These are phyloP conservation scores for Tetrao urogallus DNA, from an alignment of 2,113 vertebrate species.

Conservation along the genomic window DNA sequence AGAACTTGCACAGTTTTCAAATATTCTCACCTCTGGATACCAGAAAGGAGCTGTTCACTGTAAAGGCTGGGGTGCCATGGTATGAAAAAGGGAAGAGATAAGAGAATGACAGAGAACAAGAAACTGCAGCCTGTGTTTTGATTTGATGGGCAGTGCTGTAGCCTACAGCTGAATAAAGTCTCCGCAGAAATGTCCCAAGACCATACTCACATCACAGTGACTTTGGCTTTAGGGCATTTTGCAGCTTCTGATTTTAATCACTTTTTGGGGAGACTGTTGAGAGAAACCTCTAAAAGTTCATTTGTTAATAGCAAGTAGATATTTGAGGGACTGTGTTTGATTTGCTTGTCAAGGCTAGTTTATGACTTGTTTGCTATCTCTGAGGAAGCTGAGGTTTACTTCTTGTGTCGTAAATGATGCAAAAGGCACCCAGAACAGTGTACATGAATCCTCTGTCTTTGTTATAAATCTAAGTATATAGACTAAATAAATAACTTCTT, in stretches of 20 bases:
- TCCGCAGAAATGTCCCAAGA: neutral
- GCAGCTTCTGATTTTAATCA: neutral
- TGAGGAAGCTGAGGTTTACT: constrained; percentile 6
- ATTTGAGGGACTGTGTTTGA: neutral
- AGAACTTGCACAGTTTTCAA: neutral
- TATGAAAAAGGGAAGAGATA: neutral
- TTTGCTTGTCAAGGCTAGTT: neutral
- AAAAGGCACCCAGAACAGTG: neutral
- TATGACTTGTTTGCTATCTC: constrained; percentile 4
- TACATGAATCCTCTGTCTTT: neutral
- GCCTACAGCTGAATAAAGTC: neutral
- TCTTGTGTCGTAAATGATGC: neutral
- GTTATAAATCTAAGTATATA: constrained; percentile 32
- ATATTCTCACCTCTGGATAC: neutral
- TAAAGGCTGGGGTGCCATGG: accelerated
- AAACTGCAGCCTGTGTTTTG: neutral
- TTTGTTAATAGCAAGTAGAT: neutral
- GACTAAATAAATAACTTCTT: constrained; percentile 65
- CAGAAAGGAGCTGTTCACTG: neutral
- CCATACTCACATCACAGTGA: neutral
- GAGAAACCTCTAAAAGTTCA: neutral
- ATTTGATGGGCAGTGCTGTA: neutral
- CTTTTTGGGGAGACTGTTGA: accelerated
- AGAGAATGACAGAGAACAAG: neutral
- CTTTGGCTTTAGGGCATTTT: neutral